phyloP scores from a whole-genome alignment of 2,797 vertebrate genomes.

The Xerus rutilus region DNA sequence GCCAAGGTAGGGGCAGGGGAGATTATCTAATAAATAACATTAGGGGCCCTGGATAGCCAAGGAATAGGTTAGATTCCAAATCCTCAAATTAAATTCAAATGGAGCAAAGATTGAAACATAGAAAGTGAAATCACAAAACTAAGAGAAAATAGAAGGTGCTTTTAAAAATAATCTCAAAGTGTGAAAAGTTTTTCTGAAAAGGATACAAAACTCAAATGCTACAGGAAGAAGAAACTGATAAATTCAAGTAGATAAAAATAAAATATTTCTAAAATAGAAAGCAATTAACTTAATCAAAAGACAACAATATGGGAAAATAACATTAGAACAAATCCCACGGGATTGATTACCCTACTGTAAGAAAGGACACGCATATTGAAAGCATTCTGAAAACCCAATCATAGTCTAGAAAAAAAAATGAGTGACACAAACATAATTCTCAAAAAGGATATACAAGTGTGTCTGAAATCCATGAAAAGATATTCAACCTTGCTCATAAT shows the following conservation, averaged over 20 bases:
- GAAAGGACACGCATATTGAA: not conserved
- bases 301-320: constrained; percentile 33
- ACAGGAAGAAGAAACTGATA: not conserved
- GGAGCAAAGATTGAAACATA: constrained; percentile 52
- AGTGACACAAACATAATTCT: not conserved
- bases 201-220: not conserved
- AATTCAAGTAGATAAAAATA: not conserved
- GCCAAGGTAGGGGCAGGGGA: too few relatives aligned
- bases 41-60: not conserved
- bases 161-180: constrained; percentile 29
- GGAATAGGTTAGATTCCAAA: constrained; percentile 4
- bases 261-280: constrained; percentile 9
- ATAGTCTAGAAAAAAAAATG: not conserved
- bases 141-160: not conserved
- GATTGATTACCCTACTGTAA: not conserved
- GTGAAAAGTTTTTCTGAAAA: constrained; percentile 21
- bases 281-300: not conserved
- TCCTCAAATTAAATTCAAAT: constrained; percentile 37
- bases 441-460: not conserved
- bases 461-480: not conserved
- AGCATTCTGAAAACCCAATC: not conserved
- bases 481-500: not conserved
- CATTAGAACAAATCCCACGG: constrained; percentile 2
- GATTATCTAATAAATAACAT: not conserved
- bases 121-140: not conserved